Conservation (phyloP, 2,113 vertebrate genomes). For the Myotis davidii region DNA sequence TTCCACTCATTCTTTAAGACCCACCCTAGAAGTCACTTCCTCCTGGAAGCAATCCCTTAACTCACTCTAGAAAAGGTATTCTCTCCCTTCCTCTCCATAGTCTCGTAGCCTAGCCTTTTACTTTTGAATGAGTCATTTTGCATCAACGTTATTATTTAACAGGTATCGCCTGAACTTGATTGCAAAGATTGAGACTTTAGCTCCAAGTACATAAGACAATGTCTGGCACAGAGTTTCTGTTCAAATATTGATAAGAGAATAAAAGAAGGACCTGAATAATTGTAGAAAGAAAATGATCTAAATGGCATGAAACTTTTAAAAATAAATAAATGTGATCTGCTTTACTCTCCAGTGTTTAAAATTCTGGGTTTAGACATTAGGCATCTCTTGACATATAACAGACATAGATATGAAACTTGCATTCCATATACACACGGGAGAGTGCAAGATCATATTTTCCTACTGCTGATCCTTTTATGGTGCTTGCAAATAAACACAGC, state of each 20-base stretch:
- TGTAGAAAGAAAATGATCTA: neutral
- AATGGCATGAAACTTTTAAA: neutral
- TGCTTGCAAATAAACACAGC: neutral
- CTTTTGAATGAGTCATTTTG: neutral
- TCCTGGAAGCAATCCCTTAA: neutral
- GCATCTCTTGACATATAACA: neutral
- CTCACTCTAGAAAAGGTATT: neutral
- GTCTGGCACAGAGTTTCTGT: neutral
- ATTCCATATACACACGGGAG: neutral
- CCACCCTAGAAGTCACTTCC: neutral
- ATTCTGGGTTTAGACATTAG: neutral
- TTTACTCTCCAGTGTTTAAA: neutral
- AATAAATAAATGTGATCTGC: neutral
- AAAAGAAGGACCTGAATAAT: neutral
- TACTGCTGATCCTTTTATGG: neutral
- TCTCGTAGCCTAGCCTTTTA: neutral
- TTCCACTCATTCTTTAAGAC: neutral
- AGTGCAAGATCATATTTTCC: neutral
- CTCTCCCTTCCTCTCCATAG: neutral
- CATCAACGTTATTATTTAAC: neutral
- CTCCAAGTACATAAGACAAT: neutral
- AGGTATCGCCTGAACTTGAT: neutral
- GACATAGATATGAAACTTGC: neutral
- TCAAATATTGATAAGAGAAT: slow-evolving; percentile 6
- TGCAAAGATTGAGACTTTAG: neutral